Percentiles rank a stretch among this genome's conserved stretches.
Evolutionary conservation across 2,888 invertebrate species (phyloP).

Genomic region (Mycalesis mineus): DNA sequence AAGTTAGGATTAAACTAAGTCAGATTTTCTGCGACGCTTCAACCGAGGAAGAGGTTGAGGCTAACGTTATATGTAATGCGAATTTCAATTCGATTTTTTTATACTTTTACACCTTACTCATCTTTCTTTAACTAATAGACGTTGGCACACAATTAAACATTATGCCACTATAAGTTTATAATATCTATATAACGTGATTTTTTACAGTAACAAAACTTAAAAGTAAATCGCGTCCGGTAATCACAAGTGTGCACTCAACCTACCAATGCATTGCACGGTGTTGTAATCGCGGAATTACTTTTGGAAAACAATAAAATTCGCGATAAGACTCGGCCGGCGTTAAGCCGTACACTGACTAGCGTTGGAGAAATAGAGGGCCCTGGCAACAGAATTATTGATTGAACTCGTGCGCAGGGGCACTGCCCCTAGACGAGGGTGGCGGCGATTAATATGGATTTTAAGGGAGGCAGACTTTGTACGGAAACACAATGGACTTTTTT

Average conservation of each 20-base stretch:
- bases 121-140: too few relatives aligned
- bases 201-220: too few relatives aligned
- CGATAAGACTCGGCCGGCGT: constrained; percentile 60
- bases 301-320: constrained; percentile 66
- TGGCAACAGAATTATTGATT: constrained; percentile 58
- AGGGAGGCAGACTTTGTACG: constrained; percentile 2
- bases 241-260: constrained; percentile 32
- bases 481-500: background rate
- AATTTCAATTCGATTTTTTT: too few relatives aligned
- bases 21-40: too few relatives aligned
- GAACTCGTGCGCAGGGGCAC: constrained; percentile 64
- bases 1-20: too few relatives aligned
- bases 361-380: constrained; percentile 38
- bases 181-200: too few relatives aligned
- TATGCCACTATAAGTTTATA: too few relatives aligned
- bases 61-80: too few relatives aligned
- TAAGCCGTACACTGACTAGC: constrained; percentile 40
- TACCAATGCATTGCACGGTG: constrained; percentile 70
- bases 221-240: too few relatives aligned
- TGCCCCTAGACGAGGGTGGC: constrained; percentile 49
- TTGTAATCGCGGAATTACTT: constrained; percentile 67
- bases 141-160: too few relatives aligned
- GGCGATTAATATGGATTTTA: background rate
- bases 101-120: too few relatives aligned
- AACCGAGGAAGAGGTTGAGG: too few relatives aligned